phyloP scores from a whole-genome alignment of 1,140 invertebrate genomes.

The Drosophila nigrodunni region DNA sequence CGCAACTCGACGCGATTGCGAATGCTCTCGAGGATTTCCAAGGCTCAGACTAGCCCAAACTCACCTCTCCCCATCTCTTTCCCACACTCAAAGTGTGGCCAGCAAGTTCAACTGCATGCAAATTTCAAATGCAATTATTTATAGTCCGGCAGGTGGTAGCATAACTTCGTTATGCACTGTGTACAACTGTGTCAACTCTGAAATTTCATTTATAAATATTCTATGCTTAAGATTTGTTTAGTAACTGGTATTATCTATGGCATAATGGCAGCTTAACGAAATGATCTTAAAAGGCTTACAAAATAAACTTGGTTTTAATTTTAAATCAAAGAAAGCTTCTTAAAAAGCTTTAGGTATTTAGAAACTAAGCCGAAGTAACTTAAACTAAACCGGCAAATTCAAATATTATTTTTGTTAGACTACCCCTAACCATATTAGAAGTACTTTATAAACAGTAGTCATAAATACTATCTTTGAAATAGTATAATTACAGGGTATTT shows the following conservation, averaged over 20 bases:
- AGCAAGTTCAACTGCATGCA: slow-evolving; percentile 40
- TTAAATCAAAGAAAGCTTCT: neutral
- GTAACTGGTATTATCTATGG: neutral
- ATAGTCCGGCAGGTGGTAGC: slow-evolving; percentile 41
- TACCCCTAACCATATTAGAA: too few relatives aligned
- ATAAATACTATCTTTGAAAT: neutral
- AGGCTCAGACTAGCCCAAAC: slow-evolving; percentile 37
- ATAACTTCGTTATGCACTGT: slow-evolving; percentile 43
- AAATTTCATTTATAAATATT: neutral
- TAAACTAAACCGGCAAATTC: too few relatives aligned
- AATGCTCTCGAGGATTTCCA: slow-evolving; percentile 37
- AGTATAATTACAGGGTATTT: slow-evolving; percentile 5
- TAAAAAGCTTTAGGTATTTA: neutral
- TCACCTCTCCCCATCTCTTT: neutral
- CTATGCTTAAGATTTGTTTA: neutral
- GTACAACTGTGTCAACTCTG: neutral
- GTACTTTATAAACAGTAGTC: too few relatives aligned
- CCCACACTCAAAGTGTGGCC: neutral
- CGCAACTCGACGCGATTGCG: slow-evolving; percentile 57
- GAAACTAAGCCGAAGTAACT: too few relatives aligned
- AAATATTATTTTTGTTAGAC: too few relatives aligned
- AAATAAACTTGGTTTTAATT: neutral
- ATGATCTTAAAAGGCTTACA: neutral
- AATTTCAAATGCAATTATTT: slow-evolving; percentile 61
- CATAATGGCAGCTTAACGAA: neutral